phyloP scores from a whole-genome alignment of 2,113 vertebrate genomes.

The Amia ocellicauda region DNA sequence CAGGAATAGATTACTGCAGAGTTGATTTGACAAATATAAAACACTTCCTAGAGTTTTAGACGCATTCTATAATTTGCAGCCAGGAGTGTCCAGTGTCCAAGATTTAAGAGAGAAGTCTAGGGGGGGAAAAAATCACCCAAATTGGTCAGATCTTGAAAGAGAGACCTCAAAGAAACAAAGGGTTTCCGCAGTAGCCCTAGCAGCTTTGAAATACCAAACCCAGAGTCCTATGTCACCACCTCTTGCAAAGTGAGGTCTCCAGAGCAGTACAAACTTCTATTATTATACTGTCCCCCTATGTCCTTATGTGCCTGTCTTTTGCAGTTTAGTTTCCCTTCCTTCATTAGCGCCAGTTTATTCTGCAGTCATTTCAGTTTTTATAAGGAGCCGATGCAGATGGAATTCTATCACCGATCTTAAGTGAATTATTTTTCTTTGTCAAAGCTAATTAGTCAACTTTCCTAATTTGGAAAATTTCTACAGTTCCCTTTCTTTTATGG shows the following conservation, averaged over 20 bases:
- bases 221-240: background rate
- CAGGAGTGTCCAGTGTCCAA: too few relatives aligned
- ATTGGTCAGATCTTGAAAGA: too few relatives aligned
- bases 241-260: background rate
- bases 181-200: background rate
- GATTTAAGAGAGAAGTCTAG: too few relatives aligned
- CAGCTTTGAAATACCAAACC: background rate
- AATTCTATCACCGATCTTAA: constrained; percentile 2
- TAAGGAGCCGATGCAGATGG: constrained; percentile 2
- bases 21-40: too few relatives aligned
- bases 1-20: too few relatives aligned
- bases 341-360: background rate
- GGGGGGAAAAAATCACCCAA: too few relatives aligned
- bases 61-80: too few relatives aligned
- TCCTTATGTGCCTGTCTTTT: background rate
- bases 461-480: background rate
- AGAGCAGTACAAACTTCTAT: background rate
- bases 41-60: too few relatives aligned
- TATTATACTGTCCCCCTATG: background rate
- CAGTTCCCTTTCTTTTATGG: background rate
- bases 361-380: background rate
- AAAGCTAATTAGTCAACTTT: constrained; percentile 16
- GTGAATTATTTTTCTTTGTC: constrained; percentile 27
- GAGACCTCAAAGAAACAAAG: background rate
- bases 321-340: background rate